Evolutionary conservation across 2,113 vertebrate genomes (phyloP).

Genomic region (Oxyura jamaicensis): DNA sequence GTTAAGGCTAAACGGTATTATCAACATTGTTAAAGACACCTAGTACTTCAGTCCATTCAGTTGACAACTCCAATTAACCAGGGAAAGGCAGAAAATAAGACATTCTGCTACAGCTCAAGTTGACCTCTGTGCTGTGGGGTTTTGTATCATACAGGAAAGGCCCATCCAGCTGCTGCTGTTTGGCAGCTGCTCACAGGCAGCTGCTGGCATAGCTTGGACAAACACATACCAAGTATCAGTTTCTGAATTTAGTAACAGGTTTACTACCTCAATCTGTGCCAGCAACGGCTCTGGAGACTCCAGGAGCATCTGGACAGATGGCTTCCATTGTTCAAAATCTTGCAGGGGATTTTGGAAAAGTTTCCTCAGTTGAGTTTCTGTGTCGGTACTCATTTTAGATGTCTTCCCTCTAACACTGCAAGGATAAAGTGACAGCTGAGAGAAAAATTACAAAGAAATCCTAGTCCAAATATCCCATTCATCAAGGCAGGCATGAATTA

Average conservation of each 20-base stretch:
- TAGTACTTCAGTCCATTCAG: neutral
- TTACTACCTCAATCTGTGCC: conserved; percentile 84
- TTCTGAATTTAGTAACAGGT: neutral
- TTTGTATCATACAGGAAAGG: neutral
- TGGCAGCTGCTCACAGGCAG: neutral
- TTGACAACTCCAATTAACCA: neutral
- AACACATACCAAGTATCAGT: neutral
- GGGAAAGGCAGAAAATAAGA: neutral
- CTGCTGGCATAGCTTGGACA: neutral
- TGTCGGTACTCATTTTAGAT: conserved; percentile 77
- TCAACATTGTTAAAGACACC: neutral
- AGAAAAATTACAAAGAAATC: conserved; percentile 29
- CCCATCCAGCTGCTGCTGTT: neutral
- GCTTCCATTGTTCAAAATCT: conserved; percentile 84
- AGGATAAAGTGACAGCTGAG: neutral
- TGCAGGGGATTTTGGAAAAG: conserved; percentile 82
- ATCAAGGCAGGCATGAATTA: neutral
- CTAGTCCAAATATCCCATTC: neutral
- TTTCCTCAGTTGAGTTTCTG: conserved; percentile 75
- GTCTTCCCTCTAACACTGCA: conserved; percentile 84
- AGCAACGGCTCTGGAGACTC: conserved; percentile 80
- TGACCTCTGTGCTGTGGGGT: neutral
- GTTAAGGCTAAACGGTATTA: neutral
- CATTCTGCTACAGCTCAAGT: neutral
- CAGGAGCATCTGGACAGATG: conserved; percentile 78